These are phyloP conservation scores for Eurystomus glaucurus DNA, from an alignment of 2,797 vertebrate genomes.

Conservation along the genomic window DNA sequence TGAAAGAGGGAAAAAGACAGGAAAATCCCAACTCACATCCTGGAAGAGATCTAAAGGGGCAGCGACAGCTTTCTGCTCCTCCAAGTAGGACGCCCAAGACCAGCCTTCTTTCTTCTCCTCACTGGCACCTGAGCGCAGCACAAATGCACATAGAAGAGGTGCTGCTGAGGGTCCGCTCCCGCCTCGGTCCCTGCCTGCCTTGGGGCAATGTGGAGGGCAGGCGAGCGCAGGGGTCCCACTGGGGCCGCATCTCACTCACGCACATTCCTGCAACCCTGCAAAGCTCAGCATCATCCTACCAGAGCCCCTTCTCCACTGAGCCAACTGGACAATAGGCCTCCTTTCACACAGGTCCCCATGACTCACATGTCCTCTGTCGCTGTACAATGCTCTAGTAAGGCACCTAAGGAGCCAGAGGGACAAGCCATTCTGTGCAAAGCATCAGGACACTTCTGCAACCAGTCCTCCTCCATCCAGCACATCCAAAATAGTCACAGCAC, in stretches of 20 bases:
- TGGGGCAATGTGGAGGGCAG: neutral
- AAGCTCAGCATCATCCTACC: slow-evolving; percentile 21
- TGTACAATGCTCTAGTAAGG: neutral
- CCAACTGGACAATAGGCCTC: neutral
- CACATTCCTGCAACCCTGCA: neutral
- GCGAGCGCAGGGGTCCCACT: neutral
- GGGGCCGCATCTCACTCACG: neutral
- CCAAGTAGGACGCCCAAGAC: slow-evolving; percentile 94
- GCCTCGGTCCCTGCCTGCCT: neutral
- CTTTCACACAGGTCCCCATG: neutral
- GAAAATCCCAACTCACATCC: slow-evolving; percentile 88
- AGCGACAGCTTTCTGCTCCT: slow-evolving; percentile 92
- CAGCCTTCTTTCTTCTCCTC: slow-evolving; percentile 92
- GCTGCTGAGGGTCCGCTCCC: slow-evolving; percentile 29
- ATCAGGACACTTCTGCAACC: neutral
- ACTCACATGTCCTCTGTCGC: neutral
- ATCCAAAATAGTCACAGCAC: neutral
- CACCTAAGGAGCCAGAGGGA: neutral
- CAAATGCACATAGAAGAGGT: slow-evolving; percentile 61
- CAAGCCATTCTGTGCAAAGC: neutral
- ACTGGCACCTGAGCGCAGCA: slow-evolving; percentile 82
- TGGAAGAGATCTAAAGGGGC: slow-evolving; percentile 94
- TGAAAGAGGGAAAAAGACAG: slow-evolving; percentile 60
- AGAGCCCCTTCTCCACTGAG: neutral
- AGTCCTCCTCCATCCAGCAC: neutral